Conservation (phyloP, 2,888 invertebrate genomes). For the Tetragonula carbonaria region DNA sequence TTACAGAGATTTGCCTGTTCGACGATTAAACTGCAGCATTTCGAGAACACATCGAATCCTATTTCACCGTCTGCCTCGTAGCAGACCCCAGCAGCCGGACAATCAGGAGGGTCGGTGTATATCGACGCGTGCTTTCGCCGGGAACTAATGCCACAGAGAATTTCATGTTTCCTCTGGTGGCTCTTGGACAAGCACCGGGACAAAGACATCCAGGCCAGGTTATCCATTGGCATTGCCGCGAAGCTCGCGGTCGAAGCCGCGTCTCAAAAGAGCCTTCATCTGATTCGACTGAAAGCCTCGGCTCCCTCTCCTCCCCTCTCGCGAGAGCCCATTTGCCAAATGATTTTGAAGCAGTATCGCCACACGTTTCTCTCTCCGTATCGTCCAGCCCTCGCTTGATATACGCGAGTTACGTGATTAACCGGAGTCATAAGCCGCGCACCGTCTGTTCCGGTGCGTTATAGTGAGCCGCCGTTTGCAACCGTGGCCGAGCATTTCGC, state of each 20-base stretch:
- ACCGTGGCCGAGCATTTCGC: conserved; percentile 11
- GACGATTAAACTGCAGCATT: conserved; percentile 7
- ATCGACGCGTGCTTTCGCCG: conserved; percentile 13
- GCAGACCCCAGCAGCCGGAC: neutral
- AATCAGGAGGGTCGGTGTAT: conserved; percentile 2
- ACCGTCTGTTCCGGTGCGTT: conserved; percentile 2
- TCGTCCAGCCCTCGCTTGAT: conserved; percentile 24
- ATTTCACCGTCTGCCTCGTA: neutral
- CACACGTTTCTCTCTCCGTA: neutral
- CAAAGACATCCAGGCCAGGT: conserved; percentile 56
- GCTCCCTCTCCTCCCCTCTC: neutral
- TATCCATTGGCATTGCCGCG: conserved; percentile 54
- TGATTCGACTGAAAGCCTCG: conserved; percentile 68
- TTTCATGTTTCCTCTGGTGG: conserved; percentile 42
- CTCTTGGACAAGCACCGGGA: conserved; percentile 23
- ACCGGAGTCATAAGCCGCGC: neutral
- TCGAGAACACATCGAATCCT: neutral
- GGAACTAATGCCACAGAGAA: conserved; percentile 39
- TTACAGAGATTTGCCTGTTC: conserved; percentile 1
- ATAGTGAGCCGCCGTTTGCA: conserved; percentile 17
- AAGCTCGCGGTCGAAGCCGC: neutral
- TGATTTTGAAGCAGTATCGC: conserved; percentile 65
- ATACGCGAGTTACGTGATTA: conserved; percentile 51
- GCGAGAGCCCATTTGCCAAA: conserved; percentile 73
- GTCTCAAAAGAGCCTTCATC: conserved; percentile 64